phyloP scores from a whole-genome alignment of 2,797 vertebrate genomes.

The Knipowitschia caucasica region DNA sequence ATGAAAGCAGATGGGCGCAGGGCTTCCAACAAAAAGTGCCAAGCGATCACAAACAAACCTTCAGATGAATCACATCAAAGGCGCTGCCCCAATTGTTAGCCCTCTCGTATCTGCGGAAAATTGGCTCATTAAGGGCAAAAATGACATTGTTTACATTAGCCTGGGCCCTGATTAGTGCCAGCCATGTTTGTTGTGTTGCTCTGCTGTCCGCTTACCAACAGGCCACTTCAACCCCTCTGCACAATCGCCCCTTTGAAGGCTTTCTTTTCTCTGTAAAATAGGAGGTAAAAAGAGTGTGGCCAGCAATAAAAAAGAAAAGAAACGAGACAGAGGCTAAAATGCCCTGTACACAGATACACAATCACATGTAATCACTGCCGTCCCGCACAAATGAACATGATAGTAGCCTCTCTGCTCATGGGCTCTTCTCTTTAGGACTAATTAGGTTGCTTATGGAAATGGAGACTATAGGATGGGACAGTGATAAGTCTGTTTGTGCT shows the following conservation, averaged over 20 bases:
- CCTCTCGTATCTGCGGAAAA: slow-evolving; percentile 81
- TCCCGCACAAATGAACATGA: slow-evolving; percentile 64
- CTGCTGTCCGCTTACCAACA: slow-evolving; percentile 70
- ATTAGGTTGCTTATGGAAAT: slow-evolving; percentile 80
- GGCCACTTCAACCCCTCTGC: slow-evolving; percentile 72
- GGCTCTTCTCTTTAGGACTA: slow-evolving; percentile 78
- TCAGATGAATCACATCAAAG: slow-evolving; percentile 86
- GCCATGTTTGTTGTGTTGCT: slow-evolving; percentile 79
- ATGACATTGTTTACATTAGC: slow-evolving; percentile 85
- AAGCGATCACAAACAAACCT: slow-evolving; percentile 80
- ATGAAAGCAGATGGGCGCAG: slow-evolving; percentile 79
- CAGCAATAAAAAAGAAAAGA: slow-evolving; percentile 57
- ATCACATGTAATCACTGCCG: slow-evolving; percentile 43
- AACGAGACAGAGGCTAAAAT: slow-evolving; percentile 36
- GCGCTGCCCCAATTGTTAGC: slow-evolving; percentile 78
- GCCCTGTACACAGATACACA: slow-evolving; percentile 31
- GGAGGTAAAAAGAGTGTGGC: slow-evolving; percentile 54
- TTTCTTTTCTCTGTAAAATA: slow-evolving; percentile 70
- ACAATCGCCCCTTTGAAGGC: slow-evolving; percentile 82
- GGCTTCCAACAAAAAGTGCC: slow-evolving; percentile 81
- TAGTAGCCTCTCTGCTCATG: slow-evolving; percentile 52
- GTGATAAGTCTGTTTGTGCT: slow-evolving; percentile 77
- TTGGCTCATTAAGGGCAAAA: slow-evolving; percentile 87
- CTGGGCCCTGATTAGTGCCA: slow-evolving; percentile 79
- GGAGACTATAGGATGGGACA: slow-evolving; percentile 68